Evolutionary conservation across 2,888 invertebrate species (phyloP), one percentile per base, ranked within the genome.

Genomic region (Pherbina coryleti): DNA sequence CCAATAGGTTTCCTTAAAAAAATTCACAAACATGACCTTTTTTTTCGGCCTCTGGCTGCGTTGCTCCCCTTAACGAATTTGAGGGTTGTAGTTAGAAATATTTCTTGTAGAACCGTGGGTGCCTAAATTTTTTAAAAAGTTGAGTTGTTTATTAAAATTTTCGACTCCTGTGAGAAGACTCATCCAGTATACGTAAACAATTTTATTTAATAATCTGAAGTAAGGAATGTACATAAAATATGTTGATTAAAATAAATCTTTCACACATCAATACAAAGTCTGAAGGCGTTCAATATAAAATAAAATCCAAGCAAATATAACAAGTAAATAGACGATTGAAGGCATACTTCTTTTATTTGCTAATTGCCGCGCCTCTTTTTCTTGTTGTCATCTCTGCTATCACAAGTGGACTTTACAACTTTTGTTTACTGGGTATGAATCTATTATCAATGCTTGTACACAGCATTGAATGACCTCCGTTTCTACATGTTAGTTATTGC

Each of bases 331-430:
- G 5, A 57, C 8, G 37, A 37, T 37, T 37, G 37, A 7, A 37
- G 5, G 8, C 7, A 4, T 37, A 37, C 37, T 37, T 44, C 14
- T 44, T 44, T 11, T 44, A 44, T 44, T 44, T 44, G 14, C 14
- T 44, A 44, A 44, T 44, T 31, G 66, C 44, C 66, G 66, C 31
- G 66, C 66, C 66, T 66, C 37, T 37, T 66, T 37, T 66, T 31
- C n/a, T 8, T 28, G 1, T 44, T 37, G n/a, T 19, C 66, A 19
- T 37, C 37, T 19, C 5, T 19, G 22, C n/a, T 37, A 66, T 7
- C 7, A 14, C 28, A 28, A 25, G 0, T 60, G 57, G 57, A 9
- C 25, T 60, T 25, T 25, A 60, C 11, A 44, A 44, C 9, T 19
- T 60, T 60, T 14, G 28, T 60, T 60, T 11, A 22, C 11, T 28